Base-by-base conservation (phyloP, 1,140 invertebrate species). In the Drusus annulatus region DNA sequence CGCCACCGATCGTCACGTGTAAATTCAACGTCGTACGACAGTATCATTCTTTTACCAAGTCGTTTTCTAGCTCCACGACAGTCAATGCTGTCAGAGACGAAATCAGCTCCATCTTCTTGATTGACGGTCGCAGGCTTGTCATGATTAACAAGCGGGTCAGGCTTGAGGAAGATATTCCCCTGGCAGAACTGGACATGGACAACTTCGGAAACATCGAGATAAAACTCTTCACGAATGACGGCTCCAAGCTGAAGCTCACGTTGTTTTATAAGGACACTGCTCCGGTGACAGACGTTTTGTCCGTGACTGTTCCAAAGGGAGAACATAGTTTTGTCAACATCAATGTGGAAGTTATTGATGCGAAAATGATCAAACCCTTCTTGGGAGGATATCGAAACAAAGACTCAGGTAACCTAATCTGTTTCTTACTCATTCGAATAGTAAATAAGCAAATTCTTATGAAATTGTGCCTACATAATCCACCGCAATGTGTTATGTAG, bases 321-420 rank as follows among this genome's bases (percentile, higher is more conserved):
- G 87, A 88, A 3, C 86, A 85, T 58, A 88, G 84, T 0, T 69
- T 87, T 1, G 89, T 89, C 80, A 87, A 90, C 81, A 86, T 93
- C n/a, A 91, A 92, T 63, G 90, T 92, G 5, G 90, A 91, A 89
- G 87, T 93, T 77, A 89, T 91, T 78, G 90, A 91, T 78, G 84
- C 88, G 76, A 86, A 84, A 17, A 92, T 93, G 25, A 84, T 86
- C 28, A 94, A 94, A 83, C 92, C 92, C 2, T 92, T 89, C 86
- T 86, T 94, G 25, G 93, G 93, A 36, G 93, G 93, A 52, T 94
- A 92, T 86, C 88, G 86, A 79, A 88, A 93, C 84, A 88, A 87
- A 80, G 82, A 89, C 58, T 93, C 91, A 21, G 90, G 90, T 84
- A 84, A 60, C 21, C 1, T 7, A 0, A 28, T 28, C 25, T 28